These are phyloP conservation scores for Manis pentadactyla DNA, from an alignment of 2,797 vertebrate genomes.

Conservation along the genomic window DNA sequence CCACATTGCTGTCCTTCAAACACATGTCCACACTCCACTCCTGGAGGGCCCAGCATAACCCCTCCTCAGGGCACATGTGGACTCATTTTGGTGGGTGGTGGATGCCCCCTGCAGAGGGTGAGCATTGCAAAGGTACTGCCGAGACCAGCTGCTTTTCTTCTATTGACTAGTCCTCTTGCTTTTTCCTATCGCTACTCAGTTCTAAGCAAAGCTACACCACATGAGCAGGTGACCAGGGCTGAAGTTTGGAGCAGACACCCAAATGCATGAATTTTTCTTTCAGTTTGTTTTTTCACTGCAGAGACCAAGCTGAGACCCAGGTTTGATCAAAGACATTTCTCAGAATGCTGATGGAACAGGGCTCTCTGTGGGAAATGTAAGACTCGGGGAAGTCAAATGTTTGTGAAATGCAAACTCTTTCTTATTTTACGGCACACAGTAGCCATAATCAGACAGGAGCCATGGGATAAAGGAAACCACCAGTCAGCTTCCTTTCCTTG, in stretches of 20 bases:
- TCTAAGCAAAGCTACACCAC: background rate
- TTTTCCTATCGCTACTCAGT: background rate
- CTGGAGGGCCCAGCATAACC: too few species aligned
- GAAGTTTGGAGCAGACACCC: background rate
- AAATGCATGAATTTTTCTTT: background rate
- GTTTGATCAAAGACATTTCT: constrained; percentile 16
- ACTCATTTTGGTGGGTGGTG: background rate
- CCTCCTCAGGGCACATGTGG: background rate
- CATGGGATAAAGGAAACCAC: background rate
- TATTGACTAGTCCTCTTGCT: background rate
- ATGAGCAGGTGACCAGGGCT: background rate
- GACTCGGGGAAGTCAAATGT: background rate
- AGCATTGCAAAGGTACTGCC: background rate
- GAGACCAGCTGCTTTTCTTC: background rate
- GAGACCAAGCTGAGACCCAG: background rate
- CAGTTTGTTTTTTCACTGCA: background rate
- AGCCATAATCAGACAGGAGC: background rate
- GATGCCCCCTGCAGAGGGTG: background rate
- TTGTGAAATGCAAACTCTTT: constrained; percentile 5
- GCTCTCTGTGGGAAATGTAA: background rate
- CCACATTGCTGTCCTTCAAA: background rate
- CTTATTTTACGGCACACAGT: background rate
- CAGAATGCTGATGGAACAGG: background rate
- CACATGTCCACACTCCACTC: too few species aligned
- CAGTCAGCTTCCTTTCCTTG: background rate